Percentiles rank a stretch among this genome's conserved stretches.
Evolutionary conservation across 2,113 vertebrate species (phyloP).

Genomic region (Paramormyrops kingsleyae): DNA sequence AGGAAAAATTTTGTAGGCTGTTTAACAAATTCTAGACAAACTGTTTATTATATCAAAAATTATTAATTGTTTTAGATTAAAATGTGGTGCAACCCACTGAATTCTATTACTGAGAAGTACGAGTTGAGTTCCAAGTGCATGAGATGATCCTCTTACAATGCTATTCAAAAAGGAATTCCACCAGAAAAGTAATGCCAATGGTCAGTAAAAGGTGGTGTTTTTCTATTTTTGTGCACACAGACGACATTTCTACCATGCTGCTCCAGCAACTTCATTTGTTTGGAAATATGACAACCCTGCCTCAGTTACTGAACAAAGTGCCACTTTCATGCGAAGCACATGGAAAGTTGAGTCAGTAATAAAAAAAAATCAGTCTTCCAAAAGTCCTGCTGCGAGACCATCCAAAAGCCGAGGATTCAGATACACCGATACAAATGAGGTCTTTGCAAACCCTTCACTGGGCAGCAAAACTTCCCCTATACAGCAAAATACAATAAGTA

Average conservation of each 20-base stretch:
- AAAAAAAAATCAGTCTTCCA: background rate
- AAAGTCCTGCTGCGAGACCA: background rate
- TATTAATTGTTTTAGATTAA: background rate
- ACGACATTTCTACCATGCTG: background rate
- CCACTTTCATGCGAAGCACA: background rate
- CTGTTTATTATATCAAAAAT: background rate
- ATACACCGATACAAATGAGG: background rate
- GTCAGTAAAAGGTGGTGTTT: background rate
- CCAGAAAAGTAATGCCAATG: background rate
- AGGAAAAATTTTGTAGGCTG: background rate
- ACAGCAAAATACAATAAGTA: background rate
- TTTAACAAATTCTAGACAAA: background rate
- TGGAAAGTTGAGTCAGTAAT: background rate
- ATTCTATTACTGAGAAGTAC: background rate
- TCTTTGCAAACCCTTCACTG: background rate
- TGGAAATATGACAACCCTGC: background rate
- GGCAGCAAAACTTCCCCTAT: background rate
- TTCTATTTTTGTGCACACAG: background rate
- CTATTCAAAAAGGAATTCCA: background rate
- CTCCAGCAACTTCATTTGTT: background rate
- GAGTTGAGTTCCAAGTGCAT: background rate
- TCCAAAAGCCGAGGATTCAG: background rate
- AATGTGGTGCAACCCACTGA: background rate
- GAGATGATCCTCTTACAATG: background rate
- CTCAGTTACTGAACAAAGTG: background rate